Evolutionary conservation across 2,113 vertebrate species (phyloP).

Genomic region (Colius striatus): DNA sequence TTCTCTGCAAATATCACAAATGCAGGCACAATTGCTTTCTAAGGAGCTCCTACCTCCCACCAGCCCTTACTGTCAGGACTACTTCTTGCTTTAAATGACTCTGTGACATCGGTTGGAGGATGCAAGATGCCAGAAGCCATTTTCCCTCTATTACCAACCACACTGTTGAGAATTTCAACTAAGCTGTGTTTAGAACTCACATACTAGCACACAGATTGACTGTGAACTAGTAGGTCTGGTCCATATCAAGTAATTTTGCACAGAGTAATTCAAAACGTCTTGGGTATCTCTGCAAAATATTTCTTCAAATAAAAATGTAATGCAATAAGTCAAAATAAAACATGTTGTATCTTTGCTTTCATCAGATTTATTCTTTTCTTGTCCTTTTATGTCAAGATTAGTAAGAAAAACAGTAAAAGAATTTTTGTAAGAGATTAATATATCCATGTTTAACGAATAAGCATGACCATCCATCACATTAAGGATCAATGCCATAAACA

Average conservation of each 20-base stretch:
- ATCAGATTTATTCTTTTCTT: background rate
- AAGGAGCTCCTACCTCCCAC: background rate
- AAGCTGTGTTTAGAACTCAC: background rate
- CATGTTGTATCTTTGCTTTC: background rate
- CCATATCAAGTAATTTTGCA: background rate
- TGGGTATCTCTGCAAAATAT: background rate
- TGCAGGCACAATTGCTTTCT: background rate
- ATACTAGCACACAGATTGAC: background rate
- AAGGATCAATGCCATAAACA: background rate
- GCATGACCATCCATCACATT: background rate
- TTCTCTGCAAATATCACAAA: background rate
- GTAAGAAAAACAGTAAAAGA: background rate
- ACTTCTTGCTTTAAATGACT: background rate
- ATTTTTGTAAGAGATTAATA: background rate
- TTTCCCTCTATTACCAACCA: background rate
- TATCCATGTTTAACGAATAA: background rate
- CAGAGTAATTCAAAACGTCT: background rate
- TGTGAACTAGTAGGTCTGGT: background rate
- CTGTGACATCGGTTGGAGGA: background rate
- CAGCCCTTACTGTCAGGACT: background rate
- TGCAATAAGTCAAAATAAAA: background rate
- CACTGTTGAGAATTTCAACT: background rate
- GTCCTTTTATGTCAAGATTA: background rate
- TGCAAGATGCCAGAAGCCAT: background rate
- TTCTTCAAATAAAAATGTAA: background rate